A percentile compares a stretch with the other conserved stretches of the same genome.
Evolutionary conservation across 1,140 invertebrate genomes (phyloP).

Genomic region (Neodiprion pinetum): DNA sequence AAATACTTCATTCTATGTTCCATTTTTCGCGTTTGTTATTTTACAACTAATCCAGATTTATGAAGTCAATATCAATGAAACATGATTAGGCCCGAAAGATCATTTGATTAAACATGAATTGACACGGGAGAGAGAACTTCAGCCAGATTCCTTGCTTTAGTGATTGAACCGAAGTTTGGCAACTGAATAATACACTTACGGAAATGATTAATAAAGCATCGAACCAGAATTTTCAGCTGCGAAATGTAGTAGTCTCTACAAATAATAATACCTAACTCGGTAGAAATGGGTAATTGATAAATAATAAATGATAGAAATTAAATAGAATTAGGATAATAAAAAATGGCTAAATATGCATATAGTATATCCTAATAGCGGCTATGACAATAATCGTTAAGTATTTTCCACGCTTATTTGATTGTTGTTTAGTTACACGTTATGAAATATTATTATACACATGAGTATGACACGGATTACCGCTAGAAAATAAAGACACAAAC

Average conservation of each 20-base stretch:
- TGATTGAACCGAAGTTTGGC: background rate
- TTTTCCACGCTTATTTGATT: slow-evolving; percentile 51
- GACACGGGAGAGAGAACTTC: background rate
- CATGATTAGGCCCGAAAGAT: background rate
- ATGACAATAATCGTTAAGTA: slow-evolving; percentile 45
- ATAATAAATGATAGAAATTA: slow-evolving; percentile 38
- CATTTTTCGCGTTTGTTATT: too few relatives aligned
- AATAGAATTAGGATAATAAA: slow-evolving; percentile 43
- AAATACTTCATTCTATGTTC: too few relatives aligned
- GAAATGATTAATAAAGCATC: background rate
- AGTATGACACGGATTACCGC: slow-evolving; percentile 57
- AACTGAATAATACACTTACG: background rate
- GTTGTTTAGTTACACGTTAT: slow-evolving; percentile 48
- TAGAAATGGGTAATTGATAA: slow-evolving; percentile 34
- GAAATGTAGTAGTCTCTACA: slow-evolving; percentile 43
- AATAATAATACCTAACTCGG: slow-evolving; percentile 50
- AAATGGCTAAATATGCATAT: slow-evolving; percentile 14
- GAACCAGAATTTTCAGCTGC: background rate
- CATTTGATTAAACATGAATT: background rate
- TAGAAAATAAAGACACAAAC: slow-evolving; percentile 60
- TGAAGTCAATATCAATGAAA: too few relatives aligned
- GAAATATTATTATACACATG: slow-evolving; percentile 54
- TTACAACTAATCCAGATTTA: too few relatives aligned
- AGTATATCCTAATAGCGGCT: slow-evolving; percentile 42
- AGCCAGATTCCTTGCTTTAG: background rate